Evolutionary conservation across 2,888 invertebrate species (phyloP), one percentile per base, ranked within the genome.

Genomic region (Pheosia tremula): DNA sequence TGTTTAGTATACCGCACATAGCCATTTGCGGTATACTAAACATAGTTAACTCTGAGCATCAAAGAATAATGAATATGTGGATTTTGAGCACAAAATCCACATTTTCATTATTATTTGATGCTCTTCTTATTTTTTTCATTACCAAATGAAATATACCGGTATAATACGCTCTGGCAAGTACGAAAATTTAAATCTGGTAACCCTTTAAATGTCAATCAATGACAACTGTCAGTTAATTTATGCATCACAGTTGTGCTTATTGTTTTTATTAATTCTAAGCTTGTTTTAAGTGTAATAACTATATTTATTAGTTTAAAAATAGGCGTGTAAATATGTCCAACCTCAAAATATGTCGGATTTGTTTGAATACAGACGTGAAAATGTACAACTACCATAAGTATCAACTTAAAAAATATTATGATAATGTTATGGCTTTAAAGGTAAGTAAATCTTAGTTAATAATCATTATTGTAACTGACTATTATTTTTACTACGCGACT

Each of bases 341-440:
- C 37, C 62, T 83, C 13, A 78, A 82, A 74, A 73, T 83, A 64
- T 88, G 87, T 62, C 79, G 87, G 56, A 84, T 86, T 66, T 88
- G 87, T 63, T 71, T 88, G 24, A 74, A 72, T 39, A 82, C 79
- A 24, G 83, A 84, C 57, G 79, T 76, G 9, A 85, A 83, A 74
- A 72, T 86, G 61, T 86, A 80, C 64, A 77, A 80, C 61, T 80
- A 80, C 62, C 77, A 83, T 68, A 74, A 69, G 64, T 83, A 75
- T 70, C 74, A 84, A 66, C 70, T 87, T 36, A 82, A 82, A 71
- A 73, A 73, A 55, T 81, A 76, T 61, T 87, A 87, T 64, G 87
- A 87, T 66, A 78, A 86, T 70, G 74, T 87, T 71, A 83, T 82
- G 71, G 79, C 79, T 24, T 63, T 76, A 60, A 86, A 83, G 79